phyloP scores from a whole-genome alignment of 2,888 invertebrate genomes.

The Caenorhabditis zanzibari region DNA sequence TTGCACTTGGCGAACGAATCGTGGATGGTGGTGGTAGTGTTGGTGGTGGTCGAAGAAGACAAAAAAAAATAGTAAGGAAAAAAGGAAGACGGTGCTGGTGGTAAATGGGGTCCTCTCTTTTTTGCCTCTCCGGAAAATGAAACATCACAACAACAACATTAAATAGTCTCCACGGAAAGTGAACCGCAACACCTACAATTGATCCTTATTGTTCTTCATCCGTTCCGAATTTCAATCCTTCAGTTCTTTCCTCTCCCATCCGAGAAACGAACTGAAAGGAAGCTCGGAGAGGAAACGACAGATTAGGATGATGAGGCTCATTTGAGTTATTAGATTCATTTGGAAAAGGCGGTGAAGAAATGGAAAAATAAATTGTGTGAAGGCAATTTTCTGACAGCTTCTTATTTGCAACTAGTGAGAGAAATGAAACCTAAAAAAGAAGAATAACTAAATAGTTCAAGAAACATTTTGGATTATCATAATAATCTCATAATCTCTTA shows the following conservation, averaged over 20 bases:
- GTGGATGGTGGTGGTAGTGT: conserved; percentile 54
- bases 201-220: conserved; percentile 44
- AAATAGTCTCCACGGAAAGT: conserved; percentile 49
- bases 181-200: conserved; percentile 40
- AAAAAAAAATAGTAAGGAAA: conserved; percentile 26
- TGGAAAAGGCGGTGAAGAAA: background rate
- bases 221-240: background rate
- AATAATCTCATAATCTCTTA: background rate
- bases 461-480: background rate
- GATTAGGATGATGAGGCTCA: conserved; percentile 42
- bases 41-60: conserved; percentile 23
- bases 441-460: too few species aligned
- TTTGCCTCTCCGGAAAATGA: conserved; percentile 48
- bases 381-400: conserved; percentile 1
- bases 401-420: background rate
- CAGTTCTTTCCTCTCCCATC: conserved; percentile 25
- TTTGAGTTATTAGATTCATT: conserved; percentile 50
- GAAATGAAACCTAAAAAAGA: too few species aligned
- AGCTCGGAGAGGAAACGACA: conserved; percentile 37
- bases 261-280: conserved; percentile 20
- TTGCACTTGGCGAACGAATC: conserved; percentile 63
- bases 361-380: conserved; percentile 10
- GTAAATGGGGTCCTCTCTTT: conserved; percentile 36
- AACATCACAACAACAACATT: conserved; percentile 66
- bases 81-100: conserved; percentile 38